Evolutionary conservation across 2,113 vertebrate genomes (phyloP).

Genomic region (Campylorhamphus procurvoides): DNA sequence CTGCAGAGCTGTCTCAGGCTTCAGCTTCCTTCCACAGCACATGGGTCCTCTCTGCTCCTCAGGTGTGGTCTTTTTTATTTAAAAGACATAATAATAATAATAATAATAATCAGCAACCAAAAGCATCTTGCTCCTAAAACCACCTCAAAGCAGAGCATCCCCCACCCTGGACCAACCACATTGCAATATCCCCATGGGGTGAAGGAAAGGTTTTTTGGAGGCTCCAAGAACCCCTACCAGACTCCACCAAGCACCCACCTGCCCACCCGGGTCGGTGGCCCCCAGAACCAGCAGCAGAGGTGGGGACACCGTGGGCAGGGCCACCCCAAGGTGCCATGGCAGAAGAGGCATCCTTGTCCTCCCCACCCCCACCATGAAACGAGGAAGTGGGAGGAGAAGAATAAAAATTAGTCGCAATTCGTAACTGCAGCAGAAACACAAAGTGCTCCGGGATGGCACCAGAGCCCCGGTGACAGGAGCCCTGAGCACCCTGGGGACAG

Average conservation of each 20-base stretch:
- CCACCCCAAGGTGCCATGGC: neutral
- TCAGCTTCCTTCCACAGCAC: neutral
- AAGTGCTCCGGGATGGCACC: neutral
- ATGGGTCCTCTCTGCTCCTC: accelerated
- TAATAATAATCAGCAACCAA: neutral
- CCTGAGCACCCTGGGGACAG: neutral
- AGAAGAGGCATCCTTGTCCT: neutral
- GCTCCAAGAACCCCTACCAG: neutral
- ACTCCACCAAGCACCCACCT: neutral
- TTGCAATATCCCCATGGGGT: accelerated
- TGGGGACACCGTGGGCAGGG: neutral
- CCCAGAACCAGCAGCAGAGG: neutral
- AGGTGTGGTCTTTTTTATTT: neutral
- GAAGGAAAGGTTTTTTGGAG: accelerated
- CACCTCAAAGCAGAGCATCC: neutral
- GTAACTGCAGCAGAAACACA: neutral
- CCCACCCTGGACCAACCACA: neutral
- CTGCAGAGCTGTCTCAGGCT: neutral
- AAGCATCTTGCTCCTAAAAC: neutral
- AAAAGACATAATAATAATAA: neutral
- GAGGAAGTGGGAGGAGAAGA: slow-evolving; percentile 52
- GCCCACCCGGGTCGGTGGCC: accelerated
- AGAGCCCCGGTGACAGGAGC: neutral
- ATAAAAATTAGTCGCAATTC: neutral
- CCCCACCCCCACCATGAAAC: neutral